Base-by-base conservation (phyloP, 2,888 invertebrate species). In the Nymphalis c-album region DNA sequence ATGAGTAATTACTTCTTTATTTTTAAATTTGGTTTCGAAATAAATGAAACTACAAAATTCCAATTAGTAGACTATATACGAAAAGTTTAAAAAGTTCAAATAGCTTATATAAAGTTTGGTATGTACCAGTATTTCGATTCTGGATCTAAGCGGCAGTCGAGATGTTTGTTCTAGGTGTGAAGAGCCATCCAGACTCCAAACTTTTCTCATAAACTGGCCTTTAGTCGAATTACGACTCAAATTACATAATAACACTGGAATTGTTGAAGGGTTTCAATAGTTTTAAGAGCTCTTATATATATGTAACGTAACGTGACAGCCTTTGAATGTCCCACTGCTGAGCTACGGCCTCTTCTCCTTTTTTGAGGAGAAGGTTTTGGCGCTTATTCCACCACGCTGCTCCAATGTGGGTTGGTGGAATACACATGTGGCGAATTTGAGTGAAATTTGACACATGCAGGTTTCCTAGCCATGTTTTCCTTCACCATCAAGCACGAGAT, bases 181-280 rank as follows among this genome's bases (percentile, higher is more conserved):
- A 73, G 72, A 67, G 69, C 69, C 57, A 60, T 64, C 67, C 60
- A 69, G 60, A 72, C 68, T 65, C 64, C 62, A 67, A 74, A 73
- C 66, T 74, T 73, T 72, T 68, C 74, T 73, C 73, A 73, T 73
- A 71, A 73, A 71, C 65, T 61, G 47, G 53, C 70, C 67, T 60
- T 45, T 17, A 66, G 69, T 65, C 61, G 69, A 71, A 69, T 71
- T 68, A 60, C 59, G 45, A 40, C 58, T 69, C 51, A 31, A 63
- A 67, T 67, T 51, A 58, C 51, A 31, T 66, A 40, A 48, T 59
- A 59, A 17, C 31, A 48, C 47, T 50, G 35, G 7, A 20, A 22
- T 31, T 59, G 20, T 58, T 57, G 31, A 59, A 47, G 22, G 31
- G 7, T 31, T 1, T 48, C 51, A 59, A 51, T 59, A 59, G n/a